A percentile compares a stretch with the other conserved stretches of the same genome.
Evolutionary conservation across 2,797 vertebrate genomes (phyloP).

Genomic region (Heliangelus exortis): DNA sequence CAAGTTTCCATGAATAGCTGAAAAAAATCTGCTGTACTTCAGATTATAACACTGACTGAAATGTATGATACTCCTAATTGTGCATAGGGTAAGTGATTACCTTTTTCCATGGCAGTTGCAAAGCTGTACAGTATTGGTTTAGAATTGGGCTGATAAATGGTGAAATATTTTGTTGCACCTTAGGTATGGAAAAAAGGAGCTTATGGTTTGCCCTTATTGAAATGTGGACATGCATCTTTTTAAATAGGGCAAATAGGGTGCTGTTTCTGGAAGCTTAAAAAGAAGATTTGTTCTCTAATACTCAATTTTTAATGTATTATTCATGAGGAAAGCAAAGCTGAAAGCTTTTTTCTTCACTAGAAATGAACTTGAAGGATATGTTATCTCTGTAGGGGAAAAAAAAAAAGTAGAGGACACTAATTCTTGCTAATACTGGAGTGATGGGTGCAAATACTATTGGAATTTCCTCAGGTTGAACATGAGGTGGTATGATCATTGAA

Average conservation of each 20-base stretch:
- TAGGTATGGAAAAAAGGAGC: conserved; percentile 11
- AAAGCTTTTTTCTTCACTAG: conserved; percentile 20
- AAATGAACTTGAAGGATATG: conserved; percentile 34
- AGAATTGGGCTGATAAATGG: not conserved
- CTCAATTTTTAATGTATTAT: conserved; percentile 50
- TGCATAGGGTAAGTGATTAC: not conserved
- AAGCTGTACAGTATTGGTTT: not conserved
- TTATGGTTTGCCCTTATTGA: conserved; percentile 17
- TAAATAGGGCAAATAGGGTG: conserved; percentile 8
- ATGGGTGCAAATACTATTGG: not conserved
- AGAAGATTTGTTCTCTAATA: conserved; percentile 29
- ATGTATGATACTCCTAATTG: not conserved
- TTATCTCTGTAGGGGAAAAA: not conserved
- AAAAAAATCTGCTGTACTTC: not conserved
- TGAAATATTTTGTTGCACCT: not conserved
- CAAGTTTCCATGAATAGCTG: not conserved
- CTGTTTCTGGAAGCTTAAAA: conserved; percentile 51
- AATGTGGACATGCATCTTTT: conserved; percentile 12
- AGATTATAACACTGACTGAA: not conserved
- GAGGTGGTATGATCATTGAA: not conserved
- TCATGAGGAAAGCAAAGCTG: conserved; percentile 39
- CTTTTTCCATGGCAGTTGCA: not conserved
- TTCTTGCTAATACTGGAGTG: not conserved
- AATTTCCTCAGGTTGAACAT: conserved; percentile 3
- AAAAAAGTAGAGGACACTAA: not conserved